Percentiles rank a stretch among this genome's conserved stretches.
phyloP scores from a whole-genome alignment of 2,888 invertebrate species.

The Cyaniris semiargus region DNA sequence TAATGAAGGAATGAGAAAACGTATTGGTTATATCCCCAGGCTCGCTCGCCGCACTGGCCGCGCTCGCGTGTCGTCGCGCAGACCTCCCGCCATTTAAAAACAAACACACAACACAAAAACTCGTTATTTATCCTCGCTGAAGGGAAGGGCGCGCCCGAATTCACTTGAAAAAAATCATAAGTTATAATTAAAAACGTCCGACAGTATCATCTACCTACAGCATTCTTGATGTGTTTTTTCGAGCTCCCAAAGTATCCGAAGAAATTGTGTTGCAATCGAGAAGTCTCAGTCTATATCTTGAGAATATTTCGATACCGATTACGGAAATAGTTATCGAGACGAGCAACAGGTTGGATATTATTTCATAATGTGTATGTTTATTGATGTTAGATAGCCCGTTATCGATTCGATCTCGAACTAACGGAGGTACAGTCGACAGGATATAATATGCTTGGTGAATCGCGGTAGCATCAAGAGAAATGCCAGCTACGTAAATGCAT shows the following conservation, averaged over 20 bases:
- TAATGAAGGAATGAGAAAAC: neutral
- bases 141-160: constrained; percentile 76
- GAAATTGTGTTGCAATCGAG: constrained; percentile 12
- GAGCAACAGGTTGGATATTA: neutral
- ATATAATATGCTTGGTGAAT: neutral
- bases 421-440: neutral
- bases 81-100: constrained; percentile 81
- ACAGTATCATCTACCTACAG: constrained; percentile 42
- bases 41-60: constrained; percentile 46
- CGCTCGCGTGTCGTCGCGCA: constrained; percentile 79
- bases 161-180: constrained; percentile 77
- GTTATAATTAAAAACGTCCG: constrained; percentile 77
- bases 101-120: constrained; percentile 78
- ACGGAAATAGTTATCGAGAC: constrained; percentile 7
- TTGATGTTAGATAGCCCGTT: neutral
- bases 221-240: constrained; percentile 21
- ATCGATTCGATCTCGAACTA: neutral
- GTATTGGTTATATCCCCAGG: neutral
- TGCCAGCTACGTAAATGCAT: neutral
- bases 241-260: neutral
- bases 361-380: constrained; percentile 13
- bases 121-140: constrained; percentile 77
- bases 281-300: neutral
- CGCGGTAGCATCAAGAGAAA: neutral
- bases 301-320: neutral